Percentiles rank a stretch among this genome's conserved stretches.
Evolutionary conservation across 2,888 invertebrate genomes (phyloP).

Genomic region (Tryphoninae sp.): DNA sequence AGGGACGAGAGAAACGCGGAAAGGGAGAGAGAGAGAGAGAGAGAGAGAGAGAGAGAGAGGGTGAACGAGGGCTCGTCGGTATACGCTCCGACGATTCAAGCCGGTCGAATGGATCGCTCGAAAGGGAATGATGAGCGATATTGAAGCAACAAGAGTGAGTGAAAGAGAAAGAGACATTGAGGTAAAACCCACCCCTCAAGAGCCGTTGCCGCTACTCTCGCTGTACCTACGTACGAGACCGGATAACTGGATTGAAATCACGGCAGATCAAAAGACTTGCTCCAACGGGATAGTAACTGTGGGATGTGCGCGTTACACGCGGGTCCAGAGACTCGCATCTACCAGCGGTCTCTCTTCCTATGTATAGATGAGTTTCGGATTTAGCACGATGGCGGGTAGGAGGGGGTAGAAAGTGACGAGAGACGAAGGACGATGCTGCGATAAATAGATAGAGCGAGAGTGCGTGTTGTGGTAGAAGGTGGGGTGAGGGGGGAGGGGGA

Average conservation of each 20-base stretch:
- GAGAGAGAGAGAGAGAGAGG: slow-evolving; percentile 14
- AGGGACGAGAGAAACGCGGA: neutral
- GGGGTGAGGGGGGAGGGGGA: slow-evolving; percentile 33
- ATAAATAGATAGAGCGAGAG: slow-evolving; percentile 48
- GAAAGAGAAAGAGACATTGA: slow-evolving; percentile 10
- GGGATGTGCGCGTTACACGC: slow-evolving; percentile 63
- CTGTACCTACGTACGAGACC: slow-evolving; percentile 53
- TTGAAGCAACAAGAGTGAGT: slow-evolving; percentile 42
- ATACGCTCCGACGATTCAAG: slow-evolving; percentile 64
- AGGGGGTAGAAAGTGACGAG: slow-evolving; percentile 3
- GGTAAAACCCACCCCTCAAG: neutral
- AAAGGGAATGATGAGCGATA: slow-evolving; percentile 56
- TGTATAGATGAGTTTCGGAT: slow-evolving; percentile 34
- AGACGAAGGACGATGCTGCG: slow-evolving; percentile 49
- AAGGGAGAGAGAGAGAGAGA: slow-evolving; percentile 9
- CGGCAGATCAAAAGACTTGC: slow-evolving; percentile 79
- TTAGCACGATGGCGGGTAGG: neutral
- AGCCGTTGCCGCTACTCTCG: too few species aligned
- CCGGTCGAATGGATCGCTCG: slow-evolving; percentile 62
- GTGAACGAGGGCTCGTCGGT: slow-evolving; percentile 18
- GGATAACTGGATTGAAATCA: slow-evolving; percentile 80
- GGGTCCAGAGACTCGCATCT: slow-evolving; percentile 49
- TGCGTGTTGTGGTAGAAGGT: slow-evolving; percentile 39
- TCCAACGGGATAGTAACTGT: slow-evolving; percentile 62
- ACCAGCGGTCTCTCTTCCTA: slow-evolving; percentile 52